Evolutionary conservation across 2,113 vertebrate species (phyloP).

Genomic region (Prunella fulvescens): DNA sequence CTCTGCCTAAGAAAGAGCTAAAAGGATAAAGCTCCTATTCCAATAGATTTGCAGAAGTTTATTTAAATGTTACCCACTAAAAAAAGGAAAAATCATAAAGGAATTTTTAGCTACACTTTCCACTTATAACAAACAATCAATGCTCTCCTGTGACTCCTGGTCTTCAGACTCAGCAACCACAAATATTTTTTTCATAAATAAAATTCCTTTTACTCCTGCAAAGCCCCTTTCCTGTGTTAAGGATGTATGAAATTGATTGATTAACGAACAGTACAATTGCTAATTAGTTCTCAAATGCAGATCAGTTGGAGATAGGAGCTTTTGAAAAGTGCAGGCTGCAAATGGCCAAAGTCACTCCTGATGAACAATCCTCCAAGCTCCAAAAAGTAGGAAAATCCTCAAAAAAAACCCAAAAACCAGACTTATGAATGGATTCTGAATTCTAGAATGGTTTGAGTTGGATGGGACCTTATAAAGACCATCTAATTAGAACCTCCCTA

Average conservation of each 20-base stretch:
- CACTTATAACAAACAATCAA: neutral
- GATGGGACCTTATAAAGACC: neutral
- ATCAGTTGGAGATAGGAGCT: neutral
- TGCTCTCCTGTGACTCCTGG: rapidly evolving
- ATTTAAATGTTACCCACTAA: neutral
- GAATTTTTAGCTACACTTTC: neutral
- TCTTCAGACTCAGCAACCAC: neutral
- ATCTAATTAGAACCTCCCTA: neutral
- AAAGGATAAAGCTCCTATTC: neutral
- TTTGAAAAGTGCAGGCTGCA: neutral
- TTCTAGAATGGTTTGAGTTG: neutral
- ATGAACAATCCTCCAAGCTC: neutral
- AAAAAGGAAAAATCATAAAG: neutral
- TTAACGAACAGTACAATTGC: neutral
- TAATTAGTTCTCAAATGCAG: neutral
- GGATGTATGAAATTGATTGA: neutral
- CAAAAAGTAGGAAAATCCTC: neutral
- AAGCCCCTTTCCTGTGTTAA: neutral
- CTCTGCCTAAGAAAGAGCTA: neutral
- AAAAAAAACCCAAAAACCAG: neutral
- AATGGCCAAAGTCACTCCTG: neutral
- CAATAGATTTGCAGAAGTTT: neutral
- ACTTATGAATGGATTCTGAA: neutral
- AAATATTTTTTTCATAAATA: neutral
- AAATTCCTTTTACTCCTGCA: neutral